Evolutionary conservation across 2,888 invertebrate species (phyloP).

Genomic region (Lucinisca nassula): DNA sequence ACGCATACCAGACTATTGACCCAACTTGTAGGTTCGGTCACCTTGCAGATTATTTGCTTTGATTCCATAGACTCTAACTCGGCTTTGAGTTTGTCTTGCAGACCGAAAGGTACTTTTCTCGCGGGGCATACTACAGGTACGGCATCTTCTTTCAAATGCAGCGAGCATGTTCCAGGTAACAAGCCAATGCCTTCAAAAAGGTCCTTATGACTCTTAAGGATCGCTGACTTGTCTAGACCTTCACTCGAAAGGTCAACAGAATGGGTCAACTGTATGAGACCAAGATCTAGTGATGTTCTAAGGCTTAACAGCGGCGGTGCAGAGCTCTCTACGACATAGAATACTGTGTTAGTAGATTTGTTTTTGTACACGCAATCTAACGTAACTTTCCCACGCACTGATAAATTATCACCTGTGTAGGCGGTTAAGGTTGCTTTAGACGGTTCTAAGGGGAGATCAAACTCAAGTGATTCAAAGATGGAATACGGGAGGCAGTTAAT

Average conservation of each 20-base stretch:
- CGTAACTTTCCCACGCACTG: not conserved
- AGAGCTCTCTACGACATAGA: not conserved
- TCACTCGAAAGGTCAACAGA: not conserved
- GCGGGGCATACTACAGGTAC: not conserved
- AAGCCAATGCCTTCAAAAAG: not conserved
- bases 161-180: not conserved
- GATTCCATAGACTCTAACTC: constrained; percentile 30
- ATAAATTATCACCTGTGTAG: not conserved
- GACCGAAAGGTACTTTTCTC: constrained; percentile 31
- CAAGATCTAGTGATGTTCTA: not conserved
- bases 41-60: no score
- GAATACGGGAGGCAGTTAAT: not conserved
- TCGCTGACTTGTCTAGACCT: not conserved
- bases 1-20: constrained; percentile 46
- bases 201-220: not conserved
- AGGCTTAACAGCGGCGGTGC: not conserved
- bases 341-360: not conserved
- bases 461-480: not conserved
- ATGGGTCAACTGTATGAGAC: constrained; percentile 10
- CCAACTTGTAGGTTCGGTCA: constrained; percentile 44
- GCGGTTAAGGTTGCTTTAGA: not conserved
- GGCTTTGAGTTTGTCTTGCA: constrained; percentile 24
- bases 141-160: constrained; percentile 1
- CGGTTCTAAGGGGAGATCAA: no score
- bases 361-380: constrained; percentile 1